Base-by-base conservation (phyloP, 2,888 invertebrate species). In the Poecilobothrus nobilitatus region DNA sequence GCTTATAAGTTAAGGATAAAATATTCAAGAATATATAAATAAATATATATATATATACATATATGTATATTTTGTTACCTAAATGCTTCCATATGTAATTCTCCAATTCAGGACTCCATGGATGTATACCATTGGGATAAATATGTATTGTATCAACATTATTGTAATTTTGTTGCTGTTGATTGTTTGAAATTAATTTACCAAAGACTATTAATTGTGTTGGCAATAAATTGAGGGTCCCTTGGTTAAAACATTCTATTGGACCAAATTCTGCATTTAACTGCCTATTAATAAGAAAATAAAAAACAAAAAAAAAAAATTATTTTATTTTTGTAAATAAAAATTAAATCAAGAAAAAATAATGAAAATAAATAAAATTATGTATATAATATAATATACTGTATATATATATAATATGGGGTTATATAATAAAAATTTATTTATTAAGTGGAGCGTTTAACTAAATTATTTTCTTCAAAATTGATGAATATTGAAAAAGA, bases 191-290 rank as follows among this genome's bases (percentile, higher is more conserved):
- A 74, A 78, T 74, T 74, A 80, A 78, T 78, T 80, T 80, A 72
- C 81, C 81, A 74, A 81, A 81, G 73, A 78, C 78, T 77, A 81
- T 81, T 78, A 81, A 78, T 77, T 81, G 77, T 68, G 79, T 78
- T 73, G 81, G 81, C 73, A 81, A 73, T 76, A 80, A 77, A 77
- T 78, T 79, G 73, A 81, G 76, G 75, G 81, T 76, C 75, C 79
- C 79, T 73, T 75, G 76, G 76, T 81, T 80, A 75, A 80, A 80
- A 72, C 79, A 80, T 34, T 76, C 77, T 73, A 78, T 72, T 53
- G 79, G 79, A 70, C 79, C 76, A 68, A 81, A 74, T 69, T 80
- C 80, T 71, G 81, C 81, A 76, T 81, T 81, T 74, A 81, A 76
- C 76, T 81, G 81, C 33, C 81, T 81, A 72, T 72, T 71, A 73